Evolutionary conservation across 2,888 invertebrate species (phyloP).

Genomic region (Caenorhabditis sp.): DNA sequence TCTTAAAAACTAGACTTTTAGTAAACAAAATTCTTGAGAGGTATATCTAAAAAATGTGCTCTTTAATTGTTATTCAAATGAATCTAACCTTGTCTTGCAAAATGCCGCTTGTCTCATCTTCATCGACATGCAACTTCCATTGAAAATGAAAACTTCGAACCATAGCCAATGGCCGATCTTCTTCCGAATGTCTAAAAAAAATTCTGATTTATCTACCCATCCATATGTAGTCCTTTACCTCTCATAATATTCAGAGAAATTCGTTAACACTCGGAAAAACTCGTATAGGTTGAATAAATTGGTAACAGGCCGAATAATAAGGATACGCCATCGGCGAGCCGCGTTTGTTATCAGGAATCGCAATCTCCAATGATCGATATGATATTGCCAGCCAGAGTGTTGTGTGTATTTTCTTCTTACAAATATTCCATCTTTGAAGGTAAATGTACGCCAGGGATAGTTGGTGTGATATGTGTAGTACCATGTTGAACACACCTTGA

Average conservation of each 20-base stretch:
- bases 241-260: slow-evolving; percentile 57
- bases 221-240: slow-evolving; percentile 8
- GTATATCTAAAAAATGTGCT: slow-evolving; percentile 75
- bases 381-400: slow-evolving; percentile 83
- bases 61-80: no score
- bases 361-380: slow-evolving; percentile 81
- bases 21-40: no score
- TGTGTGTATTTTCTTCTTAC: slow-evolving; percentile 82
- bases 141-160: slow-evolving; percentile 49
- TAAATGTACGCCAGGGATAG: slow-evolving; percentile 81
- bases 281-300: slow-evolving; percentile 85
- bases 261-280: slow-evolving; percentile 82
- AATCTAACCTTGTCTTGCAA: slow-evolving; percentile 30
- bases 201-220: slow-evolving; percentile 10
- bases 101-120: slow-evolving; percentile 43
- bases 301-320: slow-evolving; percentile 80
- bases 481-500: slow-evolving; percentile 76
- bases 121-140: slow-evolving; percentile 65
- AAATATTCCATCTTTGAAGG: slow-evolving; percentile 80
- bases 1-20: no score
- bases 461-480: slow-evolving; percentile 79
- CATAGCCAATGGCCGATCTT: slow-evolving; percentile 35
- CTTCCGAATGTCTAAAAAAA: slow-evolving; percentile 1
- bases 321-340: slow-evolving; percentile 78
- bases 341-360: slow-evolving; percentile 78